Evolutionary conservation across 2,797 vertebrate species (phyloP).

Genomic region (Lagorchestes hirsutus): DNA sequence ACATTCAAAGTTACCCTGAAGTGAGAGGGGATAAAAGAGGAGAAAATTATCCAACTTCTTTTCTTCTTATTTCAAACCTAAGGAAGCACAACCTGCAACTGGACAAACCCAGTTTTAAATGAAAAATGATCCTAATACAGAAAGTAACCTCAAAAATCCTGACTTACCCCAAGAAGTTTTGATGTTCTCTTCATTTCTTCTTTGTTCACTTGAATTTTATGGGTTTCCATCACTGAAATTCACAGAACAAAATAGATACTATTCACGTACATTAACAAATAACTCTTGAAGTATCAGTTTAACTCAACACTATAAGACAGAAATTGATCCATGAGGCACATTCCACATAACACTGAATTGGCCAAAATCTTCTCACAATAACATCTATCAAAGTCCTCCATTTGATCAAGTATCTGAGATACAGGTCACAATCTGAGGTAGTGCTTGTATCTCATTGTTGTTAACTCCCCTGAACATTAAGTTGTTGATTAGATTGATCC

Average conservation of each 20-base stretch:
- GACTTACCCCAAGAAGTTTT: conserved; percentile 91
- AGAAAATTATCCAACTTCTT: background rate
- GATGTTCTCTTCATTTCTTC: conserved; percentile 91
- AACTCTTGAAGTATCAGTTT: background rate
- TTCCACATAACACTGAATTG: background rate
- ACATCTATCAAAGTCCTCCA: background rate
- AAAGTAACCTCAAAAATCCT: background rate
- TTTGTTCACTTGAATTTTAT: conserved; percentile 90
- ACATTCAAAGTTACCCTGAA: background rate
- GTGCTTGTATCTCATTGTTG: background rate
- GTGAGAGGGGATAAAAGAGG: background rate
- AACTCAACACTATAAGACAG: background rate
- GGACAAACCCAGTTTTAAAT: background rate
- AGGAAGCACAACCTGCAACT: background rate
- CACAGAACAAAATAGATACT: conserved; percentile 64
- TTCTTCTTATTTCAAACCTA: background rate
- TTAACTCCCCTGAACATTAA: background rate
- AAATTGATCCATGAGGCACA: background rate
- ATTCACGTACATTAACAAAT: background rate
- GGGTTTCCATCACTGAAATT: conserved; percentile 92
- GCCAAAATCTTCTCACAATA: background rate
- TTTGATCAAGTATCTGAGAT: background rate
- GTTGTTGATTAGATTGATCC: background rate
- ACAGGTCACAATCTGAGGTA: background rate
- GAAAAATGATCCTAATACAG: background rate